Conservation (phyloP, 1,140 invertebrate species). For the Caenorhabditis elegans region DNA sequence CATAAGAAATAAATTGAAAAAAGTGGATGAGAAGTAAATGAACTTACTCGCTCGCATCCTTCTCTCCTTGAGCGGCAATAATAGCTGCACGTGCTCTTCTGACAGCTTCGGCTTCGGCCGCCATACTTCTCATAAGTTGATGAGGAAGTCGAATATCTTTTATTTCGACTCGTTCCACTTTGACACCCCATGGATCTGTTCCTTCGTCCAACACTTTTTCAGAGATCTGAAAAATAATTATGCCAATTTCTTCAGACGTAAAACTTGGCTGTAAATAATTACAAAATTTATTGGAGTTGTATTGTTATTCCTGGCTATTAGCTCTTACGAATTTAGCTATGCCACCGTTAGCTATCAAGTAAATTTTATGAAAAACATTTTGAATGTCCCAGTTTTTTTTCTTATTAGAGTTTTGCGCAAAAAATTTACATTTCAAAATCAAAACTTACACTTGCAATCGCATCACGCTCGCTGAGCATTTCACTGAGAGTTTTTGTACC, state of each 20-base stretch:
- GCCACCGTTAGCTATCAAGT: no score
- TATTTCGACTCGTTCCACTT: constrained; percentile 81
- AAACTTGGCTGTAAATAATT: no score
- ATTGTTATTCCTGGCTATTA: no score
- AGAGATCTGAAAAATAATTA: constrained; percentile 55
- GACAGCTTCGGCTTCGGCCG: constrained; percentile 82
- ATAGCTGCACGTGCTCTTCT: constrained; percentile 75
- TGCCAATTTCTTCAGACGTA: no score
- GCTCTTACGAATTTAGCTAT: no score
- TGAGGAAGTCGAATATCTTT: constrained; percentile 84
- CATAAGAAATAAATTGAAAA: constrained; percentile 67
- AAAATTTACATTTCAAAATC: neutral
- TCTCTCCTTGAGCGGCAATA: constrained; percentile 75
- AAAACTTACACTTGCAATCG: constrained; percentile 83
- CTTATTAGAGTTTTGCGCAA: no score
- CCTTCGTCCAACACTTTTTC: constrained; percentile 78
- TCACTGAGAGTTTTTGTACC: constrained; percentile 88
- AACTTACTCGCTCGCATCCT: constrained; percentile 73
- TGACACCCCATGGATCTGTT: constrained; percentile 96
- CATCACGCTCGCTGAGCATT: constrained; percentile 85
- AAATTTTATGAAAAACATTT: no score
- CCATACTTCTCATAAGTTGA: constrained; percentile 79
- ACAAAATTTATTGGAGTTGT: no score
- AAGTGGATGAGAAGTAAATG: neutral
- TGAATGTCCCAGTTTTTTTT: no score